Evolutionary conservation across 2,888 invertebrate species (phyloP).

Genomic region (Allygus modestus): DNA sequence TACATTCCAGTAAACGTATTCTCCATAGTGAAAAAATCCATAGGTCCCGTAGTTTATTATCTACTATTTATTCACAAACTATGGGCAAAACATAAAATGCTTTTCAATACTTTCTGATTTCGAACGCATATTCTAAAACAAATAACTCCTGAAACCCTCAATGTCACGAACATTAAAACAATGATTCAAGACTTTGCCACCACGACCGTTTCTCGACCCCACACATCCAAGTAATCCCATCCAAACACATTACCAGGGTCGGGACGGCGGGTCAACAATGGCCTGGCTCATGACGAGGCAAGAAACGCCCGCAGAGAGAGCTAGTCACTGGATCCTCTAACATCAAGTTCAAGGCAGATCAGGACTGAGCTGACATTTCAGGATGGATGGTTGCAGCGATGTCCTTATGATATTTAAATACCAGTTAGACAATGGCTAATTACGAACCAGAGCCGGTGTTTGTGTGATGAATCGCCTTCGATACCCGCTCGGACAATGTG

Average conservation of each 20-base stretch:
- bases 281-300: neutral
- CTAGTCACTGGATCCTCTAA: neutral
- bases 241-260: neutral
- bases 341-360: neutral
- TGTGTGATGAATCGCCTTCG: conserved; percentile 1
- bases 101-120: too few species aligned
- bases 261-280: neutral
- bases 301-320: neutral
- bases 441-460: neutral
- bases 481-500: conserved; percentile 22
- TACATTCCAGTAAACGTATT: too few species aligned
- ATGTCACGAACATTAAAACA: too few species aligned
- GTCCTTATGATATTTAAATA: conserved; percentile 53
- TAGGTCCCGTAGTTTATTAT: too few species aligned
- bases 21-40: too few species aligned
- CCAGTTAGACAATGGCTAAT: conserved; percentile 40
- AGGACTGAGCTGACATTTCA: conserved; percentile 23
- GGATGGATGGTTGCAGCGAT: conserved; percentile 22
- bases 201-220: too few species aligned
- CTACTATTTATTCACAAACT: too few species aligned
- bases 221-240: neutral
- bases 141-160: too few species aligned
- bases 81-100: too few species aligned
- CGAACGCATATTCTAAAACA: too few species aligned
- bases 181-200: too few species aligned